These are phyloP conservation scores for Psophia crepitans DNA, from an alignment of 2,113 vertebrate genomes.

Conservation along the genomic window DNA sequence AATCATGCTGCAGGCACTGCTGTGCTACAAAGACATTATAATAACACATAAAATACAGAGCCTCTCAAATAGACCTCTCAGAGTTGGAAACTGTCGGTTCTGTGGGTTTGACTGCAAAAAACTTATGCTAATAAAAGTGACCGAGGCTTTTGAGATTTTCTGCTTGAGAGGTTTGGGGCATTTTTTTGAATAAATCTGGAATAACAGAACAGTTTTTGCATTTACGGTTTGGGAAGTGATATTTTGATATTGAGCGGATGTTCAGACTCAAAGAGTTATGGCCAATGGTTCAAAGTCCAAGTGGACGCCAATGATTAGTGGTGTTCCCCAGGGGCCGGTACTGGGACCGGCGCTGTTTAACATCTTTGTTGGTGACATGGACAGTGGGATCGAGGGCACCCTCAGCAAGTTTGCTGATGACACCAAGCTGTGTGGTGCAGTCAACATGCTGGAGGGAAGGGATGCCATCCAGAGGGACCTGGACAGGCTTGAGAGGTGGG, in stretches of 20 bases:
- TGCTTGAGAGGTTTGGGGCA: not conserved
- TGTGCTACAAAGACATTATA: not conserved
- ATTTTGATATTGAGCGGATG: not conserved
- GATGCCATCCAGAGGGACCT: too few relatives aligned
- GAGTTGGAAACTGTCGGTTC: not conserved
- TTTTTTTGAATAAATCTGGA: not conserved
- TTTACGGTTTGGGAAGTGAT: not conserved
- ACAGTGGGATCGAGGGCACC: too few relatives aligned
- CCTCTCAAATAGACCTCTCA: not conserved
- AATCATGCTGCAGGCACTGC: not conserved
- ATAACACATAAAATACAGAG: not conserved
- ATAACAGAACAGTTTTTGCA: slow-evolving; percentile 7
- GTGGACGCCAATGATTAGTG: too few relatives aligned
- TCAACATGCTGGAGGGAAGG: too few relatives aligned
- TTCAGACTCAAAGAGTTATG: too few relatives aligned
- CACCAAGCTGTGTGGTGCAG: too few relatives aligned
- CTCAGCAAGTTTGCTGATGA: too few relatives aligned
- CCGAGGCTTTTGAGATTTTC: not conserved
- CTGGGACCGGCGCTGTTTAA: too few relatives aligned
- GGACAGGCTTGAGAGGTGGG: too few relatives aligned
- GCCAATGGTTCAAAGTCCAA: too few relatives aligned
- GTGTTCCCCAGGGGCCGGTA: too few relatives aligned
- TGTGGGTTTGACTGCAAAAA: not conserved
- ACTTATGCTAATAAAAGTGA: not conserved
- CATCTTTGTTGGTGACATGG: too few relatives aligned